Base-by-base conservation (phyloP, 2,113 vertebrate species). In the Ondatra zibethicus region DNA sequence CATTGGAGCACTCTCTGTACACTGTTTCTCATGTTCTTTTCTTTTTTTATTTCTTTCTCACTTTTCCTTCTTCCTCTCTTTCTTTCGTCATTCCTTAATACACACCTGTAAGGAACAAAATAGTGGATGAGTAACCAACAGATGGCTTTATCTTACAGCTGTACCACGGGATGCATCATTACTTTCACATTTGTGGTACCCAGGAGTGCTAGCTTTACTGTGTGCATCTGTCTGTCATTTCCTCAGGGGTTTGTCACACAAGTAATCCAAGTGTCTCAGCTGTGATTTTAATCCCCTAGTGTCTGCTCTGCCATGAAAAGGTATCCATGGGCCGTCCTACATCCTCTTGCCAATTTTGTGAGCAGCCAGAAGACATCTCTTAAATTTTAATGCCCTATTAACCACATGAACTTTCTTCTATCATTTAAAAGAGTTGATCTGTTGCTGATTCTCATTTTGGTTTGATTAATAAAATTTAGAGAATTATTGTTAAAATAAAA, bases 191-290 rank as follows among this genome's bases (percentile, higher is more conserved):
- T 76, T 97, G 80, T 55, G 33, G 61, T 55, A 6, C 21, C 47
- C 39, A 61, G 92, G 66, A 92, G 93, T 13, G 10, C 76, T 77
- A 76, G 50, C 76, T 77, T 73, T 66, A 63, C 88, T 82, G 31
- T 63, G 91, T 93, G 96, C 96, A 95, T 97, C 95, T 97, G 96
- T 85, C 77, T 96, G 88, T 61, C 70, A 89, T 65, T 33, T 91
- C 95, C 95, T 81, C 0, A 0, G 89, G 95, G 88, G 36, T 39
- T 91, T 95, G 81, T 92, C 76, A 58, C 66, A 92, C 72, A 91
- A 2, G 16, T 47, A 92, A 94, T 96, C 91, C 66, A 89, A 96
- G 77, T 7, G 91, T 95, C 88, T 94, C 96, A 98, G 96, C 96
- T 98, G 97, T 95, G 91, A 55, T 82, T 92, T 76, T 55, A 68